Percentiles rank a stretch among this genome's conserved stretches.
Evolutionary conservation across 2,113 vertebrate species (phyloP).

Genomic region (Puffinus mauretanicus): DNA sequence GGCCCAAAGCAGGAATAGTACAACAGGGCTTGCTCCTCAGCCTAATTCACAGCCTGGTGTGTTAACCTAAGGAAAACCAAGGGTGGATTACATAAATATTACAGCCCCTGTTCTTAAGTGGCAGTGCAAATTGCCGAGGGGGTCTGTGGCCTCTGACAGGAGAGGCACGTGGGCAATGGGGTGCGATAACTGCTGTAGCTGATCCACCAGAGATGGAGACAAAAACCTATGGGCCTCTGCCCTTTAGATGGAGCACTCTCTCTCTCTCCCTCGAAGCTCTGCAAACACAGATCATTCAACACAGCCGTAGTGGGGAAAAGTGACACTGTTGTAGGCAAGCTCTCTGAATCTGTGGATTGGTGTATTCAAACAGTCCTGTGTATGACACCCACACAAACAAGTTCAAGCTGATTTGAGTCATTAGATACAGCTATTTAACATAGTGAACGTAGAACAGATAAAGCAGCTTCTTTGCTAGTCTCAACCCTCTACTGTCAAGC

Average conservation of each 20-base stretch:
- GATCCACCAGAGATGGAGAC: not conserved
- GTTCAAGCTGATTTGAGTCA: not conserved
- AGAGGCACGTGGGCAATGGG: fast-evolving
- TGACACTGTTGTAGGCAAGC: not conserved
- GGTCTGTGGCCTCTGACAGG: not conserved
- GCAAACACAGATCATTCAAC: not conserved
- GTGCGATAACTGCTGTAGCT: not conserved
- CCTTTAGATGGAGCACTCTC: not conserved
- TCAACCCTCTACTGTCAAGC: not conserved
- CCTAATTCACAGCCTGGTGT: not conserved
- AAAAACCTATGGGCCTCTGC: not conserved
- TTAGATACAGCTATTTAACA: not conserved
- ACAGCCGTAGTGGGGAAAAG: not conserved
- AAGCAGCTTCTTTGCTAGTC: not conserved
- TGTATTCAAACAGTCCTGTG: not conserved
- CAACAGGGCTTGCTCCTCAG: not conserved
- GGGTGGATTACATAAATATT: not conserved
- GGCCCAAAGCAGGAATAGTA: not conserved
- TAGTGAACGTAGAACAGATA: not conserved
- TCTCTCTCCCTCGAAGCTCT: not conserved
- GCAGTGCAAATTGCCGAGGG: not conserved
- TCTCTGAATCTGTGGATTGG: not conserved
- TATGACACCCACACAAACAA: not conserved
- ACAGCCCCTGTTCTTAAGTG: not conserved
- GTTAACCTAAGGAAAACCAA: not conserved